Evolutionary conservation across 2,888 invertebrate species (phyloP).

Genomic region (Thecophora atra): DNA sequence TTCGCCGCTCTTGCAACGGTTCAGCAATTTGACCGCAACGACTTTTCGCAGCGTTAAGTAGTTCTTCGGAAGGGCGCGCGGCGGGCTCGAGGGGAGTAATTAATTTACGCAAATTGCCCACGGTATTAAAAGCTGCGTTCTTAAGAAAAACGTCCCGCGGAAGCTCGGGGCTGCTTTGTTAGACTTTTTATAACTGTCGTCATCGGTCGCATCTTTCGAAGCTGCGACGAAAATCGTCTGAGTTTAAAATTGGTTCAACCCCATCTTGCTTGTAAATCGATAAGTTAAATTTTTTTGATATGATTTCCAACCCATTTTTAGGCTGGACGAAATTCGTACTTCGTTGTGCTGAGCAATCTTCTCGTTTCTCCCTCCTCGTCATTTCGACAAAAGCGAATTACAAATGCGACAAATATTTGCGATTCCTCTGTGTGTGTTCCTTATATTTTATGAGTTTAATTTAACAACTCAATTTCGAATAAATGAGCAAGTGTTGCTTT

Average conservation of each 20-base stretch:
- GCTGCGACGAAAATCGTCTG: too few relatives aligned
- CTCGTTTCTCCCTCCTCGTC: too few relatives aligned
- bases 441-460: constrained; percentile 22
- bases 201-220: too few relatives aligned
- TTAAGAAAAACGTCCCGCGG: neutral
- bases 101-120: constrained; percentile 34
- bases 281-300: too few relatives aligned
- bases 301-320: too few relatives aligned
- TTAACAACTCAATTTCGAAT: constrained; percentile 32
- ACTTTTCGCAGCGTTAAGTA: constrained; percentile 8
- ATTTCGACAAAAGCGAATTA: too few relatives aligned
- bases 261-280: too few relatives aligned
- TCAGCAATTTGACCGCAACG: constrained; percentile 59
- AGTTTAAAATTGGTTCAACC: too few relatives aligned
- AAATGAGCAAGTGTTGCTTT: constrained; percentile 10
- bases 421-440: neutral
- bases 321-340: too few relatives aligned
- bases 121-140: constrained; percentile 15
- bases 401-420: neutral
- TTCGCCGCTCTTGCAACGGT: constrained; percentile 49
- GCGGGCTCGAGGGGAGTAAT: constrained; percentile 1
- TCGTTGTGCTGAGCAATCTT: too few relatives aligned
- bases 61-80: neutral
- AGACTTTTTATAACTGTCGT: too few relatives aligned
- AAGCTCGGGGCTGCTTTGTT: neutral